Evolutionary conservation across 2,113 vertebrate species (phyloP).

Genomic region (Zosterops lateralis): DNA sequence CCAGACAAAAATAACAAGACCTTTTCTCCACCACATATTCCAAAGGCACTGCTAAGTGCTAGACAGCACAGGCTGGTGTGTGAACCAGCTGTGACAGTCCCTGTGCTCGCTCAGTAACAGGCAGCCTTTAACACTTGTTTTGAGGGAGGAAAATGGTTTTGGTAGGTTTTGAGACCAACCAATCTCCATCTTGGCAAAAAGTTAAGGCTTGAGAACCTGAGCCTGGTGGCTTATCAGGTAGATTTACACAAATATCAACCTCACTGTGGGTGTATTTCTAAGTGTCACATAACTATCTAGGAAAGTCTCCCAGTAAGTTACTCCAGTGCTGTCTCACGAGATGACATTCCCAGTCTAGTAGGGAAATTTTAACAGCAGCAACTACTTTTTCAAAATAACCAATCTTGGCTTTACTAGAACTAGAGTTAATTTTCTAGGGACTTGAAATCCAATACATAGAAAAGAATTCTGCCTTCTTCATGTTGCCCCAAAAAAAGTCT

Average conservation of each 20-base stretch:
- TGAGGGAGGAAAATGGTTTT: neutral
- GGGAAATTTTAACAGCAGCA: neutral
- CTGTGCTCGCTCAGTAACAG: neutral
- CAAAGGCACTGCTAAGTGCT: neutral
- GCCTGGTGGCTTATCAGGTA: neutral
- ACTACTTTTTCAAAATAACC: neutral
- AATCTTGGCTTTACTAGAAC: neutral
- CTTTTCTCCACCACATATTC: neutral
- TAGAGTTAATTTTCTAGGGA: neutral
- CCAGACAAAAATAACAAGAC: neutral
- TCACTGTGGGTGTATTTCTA: neutral
- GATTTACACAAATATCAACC: neutral
- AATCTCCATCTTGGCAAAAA: neutral
- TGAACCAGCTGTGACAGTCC: neutral
- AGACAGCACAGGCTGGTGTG: neutral
- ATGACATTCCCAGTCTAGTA: neutral
- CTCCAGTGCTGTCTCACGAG: neutral
- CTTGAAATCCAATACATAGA: neutral
- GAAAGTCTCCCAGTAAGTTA: neutral
- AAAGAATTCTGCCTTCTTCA: neutral
- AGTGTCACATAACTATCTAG: neutral
- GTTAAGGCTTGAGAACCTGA: neutral
- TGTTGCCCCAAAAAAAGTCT: rapidly evolving
- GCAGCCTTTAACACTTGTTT: neutral
- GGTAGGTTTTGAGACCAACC: neutral